Percentiles rank a stretch among this genome's conserved stretches.
phyloP scores from a whole-genome alignment of 2,888 invertebrate species.

The Endotricha flammealis region DNA sequence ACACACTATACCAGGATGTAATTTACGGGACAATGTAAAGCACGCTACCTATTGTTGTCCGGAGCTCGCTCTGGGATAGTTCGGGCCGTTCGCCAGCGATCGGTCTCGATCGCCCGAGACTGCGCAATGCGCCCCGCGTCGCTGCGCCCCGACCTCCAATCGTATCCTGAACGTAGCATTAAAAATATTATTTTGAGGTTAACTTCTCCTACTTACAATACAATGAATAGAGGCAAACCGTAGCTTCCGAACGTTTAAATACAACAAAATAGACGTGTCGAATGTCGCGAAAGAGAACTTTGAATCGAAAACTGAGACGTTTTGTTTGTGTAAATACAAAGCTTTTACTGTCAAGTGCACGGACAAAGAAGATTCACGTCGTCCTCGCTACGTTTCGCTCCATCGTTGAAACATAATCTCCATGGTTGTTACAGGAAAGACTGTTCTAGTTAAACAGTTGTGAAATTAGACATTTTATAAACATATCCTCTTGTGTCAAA shows the following conservation, averaged over 20 bases:
- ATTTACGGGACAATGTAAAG: constrained; percentile 27
- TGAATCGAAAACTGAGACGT: constrained; percentile 69
- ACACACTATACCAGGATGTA: constrained; percentile 15
- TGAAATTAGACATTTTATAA: constrained; percentile 43
- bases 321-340: constrained; percentile 78
- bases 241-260: constrained; percentile 35
- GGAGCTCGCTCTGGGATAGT: constrained; percentile 27
- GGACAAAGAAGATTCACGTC: constrained; percentile 70
- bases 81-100: constrained; percentile 40
- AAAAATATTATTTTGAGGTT: constrained; percentile 76
- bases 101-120: constrained; percentile 42
- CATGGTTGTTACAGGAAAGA: constrained; percentile 45
- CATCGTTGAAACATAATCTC: constrained; percentile 43
- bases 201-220: constrained; percentile 50
- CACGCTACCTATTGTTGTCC: constrained; percentile 24
- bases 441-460: constrained; percentile 44
- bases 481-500: constrained; percentile 55
- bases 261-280: constrained; percentile 51
- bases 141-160: constrained; percentile 55
- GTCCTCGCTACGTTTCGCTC: constrained; percentile 43
- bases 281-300: constrained; percentile 72
- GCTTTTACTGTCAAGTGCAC: constrained; percentile 74
- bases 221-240: constrained; percentile 47
- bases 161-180: constrained; percentile 66
- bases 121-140: constrained; percentile 46